Evolutionary conservation across 1,140 invertebrate species (phyloP).

Genomic region (Geopemphigus sp.): DNA sequence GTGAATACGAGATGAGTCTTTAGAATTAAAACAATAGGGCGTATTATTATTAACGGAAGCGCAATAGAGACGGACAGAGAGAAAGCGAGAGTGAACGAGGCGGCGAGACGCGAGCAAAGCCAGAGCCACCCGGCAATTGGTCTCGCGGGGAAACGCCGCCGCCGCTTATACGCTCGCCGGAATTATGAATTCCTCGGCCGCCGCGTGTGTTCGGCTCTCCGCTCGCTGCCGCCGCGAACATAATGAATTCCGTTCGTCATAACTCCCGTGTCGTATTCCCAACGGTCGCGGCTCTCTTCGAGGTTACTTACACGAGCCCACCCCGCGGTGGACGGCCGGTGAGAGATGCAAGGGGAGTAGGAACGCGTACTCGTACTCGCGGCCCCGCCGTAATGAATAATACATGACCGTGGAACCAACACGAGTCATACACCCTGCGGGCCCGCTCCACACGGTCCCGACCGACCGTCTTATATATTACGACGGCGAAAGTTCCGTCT

Average conservation of each 20-base stretch:
- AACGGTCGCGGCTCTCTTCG: neutral
- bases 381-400: constrained; percentile 41
- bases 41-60: constrained; percentile 7
- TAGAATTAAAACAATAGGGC: constrained; percentile 45
- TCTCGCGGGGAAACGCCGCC: constrained; percentile 43
- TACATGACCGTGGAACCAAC: constrained; percentile 35
- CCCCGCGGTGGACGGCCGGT: neutral
- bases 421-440: too few species aligned
- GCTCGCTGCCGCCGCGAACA: constrained; percentile 1
- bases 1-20: constrained; percentile 46
- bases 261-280: constrained; percentile 35
- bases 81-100: too few species aligned
- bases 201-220: neutral
- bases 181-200: constrained; percentile 36
- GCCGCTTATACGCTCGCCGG: neutral
- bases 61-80: too few species aligned
- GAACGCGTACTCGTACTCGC: too few species aligned
- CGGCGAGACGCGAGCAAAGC: neutral
- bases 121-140: constrained; percentile 10
- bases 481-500: constrained; percentile 24
- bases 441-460: neutral
- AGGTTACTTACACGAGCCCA: constrained; percentile 14
- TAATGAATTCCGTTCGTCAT: constrained; percentile 48
- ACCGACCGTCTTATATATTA: neutral
- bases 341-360: neutral